Evolutionary conservation across 1,140 invertebrate genomes (phyloP), one percentile per base, ranked within the genome.

Genomic region (Teleogryllus occipitalis): DNA sequence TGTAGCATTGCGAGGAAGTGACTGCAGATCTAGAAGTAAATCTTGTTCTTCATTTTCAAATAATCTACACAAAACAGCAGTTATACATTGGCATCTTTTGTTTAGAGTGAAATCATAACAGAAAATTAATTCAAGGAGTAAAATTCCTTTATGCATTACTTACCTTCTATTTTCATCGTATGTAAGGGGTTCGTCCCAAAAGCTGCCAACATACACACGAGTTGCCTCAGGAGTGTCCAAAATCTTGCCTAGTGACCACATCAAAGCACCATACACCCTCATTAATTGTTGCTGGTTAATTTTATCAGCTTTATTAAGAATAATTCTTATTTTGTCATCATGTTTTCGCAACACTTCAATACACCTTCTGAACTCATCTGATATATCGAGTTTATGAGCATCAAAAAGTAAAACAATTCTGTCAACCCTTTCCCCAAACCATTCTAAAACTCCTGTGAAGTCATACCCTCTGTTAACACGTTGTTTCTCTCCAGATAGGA

Each of bases 301-400:
- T 95, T 98, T 98, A 84, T 99, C 98, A 39, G 97, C 97, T 88
- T 99, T 99, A 87, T 99, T 99, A 5, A 99, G 87, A 76, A 99
- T 96, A 84, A 99, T 99, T 81, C 98, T 90, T 82, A 99, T 99
- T 90, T 99, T 99, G 85, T 99, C 98, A 87, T 99, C 98, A 85
- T 99, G 98, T 0, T 96, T 96, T 82, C 95, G 88, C 12, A 99
- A 87, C 0, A 96, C 96, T 88, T 98, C 97, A 82, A 99, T 99
- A 27, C 95, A 97, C 82, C 96, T 88, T 79, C 95, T 88, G 86
- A 99, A 98, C 87, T 99, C 98, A 87, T 99, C 98, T 7, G 97
- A 99, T 84, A 99, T 99, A 85, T 99, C 98, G 21, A 99, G 88
- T 87, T 99, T 99, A 87, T 99, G 98, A 49, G 98, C 98, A 88